A percentile compares a stretch with the other conserved stretches of the same genome.
Conservation (phyloP, 2,888 invertebrate species). For the Apoda limacodes region DNA sequence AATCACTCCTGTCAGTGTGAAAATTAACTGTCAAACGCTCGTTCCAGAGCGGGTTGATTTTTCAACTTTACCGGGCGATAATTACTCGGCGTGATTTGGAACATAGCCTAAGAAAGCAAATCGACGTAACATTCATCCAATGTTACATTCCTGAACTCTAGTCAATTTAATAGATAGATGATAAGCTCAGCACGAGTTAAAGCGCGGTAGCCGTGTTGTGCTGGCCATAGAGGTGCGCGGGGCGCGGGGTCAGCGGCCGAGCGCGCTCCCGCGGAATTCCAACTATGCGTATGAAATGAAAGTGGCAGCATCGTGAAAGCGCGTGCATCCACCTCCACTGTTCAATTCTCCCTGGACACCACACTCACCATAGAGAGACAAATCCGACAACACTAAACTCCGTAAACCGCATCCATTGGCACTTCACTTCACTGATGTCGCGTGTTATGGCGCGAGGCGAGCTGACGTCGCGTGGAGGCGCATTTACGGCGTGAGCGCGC, state of each 20-base stretch:
- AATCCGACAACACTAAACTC: constrained; percentile 58
- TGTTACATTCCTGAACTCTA: too few relatives aligned
- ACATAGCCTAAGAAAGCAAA: too few relatives aligned
- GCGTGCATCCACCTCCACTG: constrained; percentile 54
- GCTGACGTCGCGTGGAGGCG: constrained; percentile 24
- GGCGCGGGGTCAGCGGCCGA: constrained; percentile 70
- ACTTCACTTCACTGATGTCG: constrained; percentile 55
- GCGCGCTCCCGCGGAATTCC: constrained; percentile 63
- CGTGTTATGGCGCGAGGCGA: constrained; percentile 40
- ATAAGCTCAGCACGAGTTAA: constrained; percentile 30
- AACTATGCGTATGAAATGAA: constrained; percentile 70
- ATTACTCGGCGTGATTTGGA: too few relatives aligned
- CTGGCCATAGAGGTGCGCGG: constrained; percentile 61
- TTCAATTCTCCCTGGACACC: constrained; percentile 32
- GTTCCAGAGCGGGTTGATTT: too few relatives aligned
- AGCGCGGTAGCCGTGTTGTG: too few relatives aligned
- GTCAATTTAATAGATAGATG: too few relatives aligned
- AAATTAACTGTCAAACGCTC: too few relatives aligned
- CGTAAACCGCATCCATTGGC: constrained; percentile 60
- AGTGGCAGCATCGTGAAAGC: constrained; percentile 68
- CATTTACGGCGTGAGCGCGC: constrained; percentile 48
- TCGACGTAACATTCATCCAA: too few relatives aligned
- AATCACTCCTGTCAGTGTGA: too few relatives aligned
- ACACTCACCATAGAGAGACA: constrained; percentile 63
- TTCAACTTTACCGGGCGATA: too few relatives aligned